These are phyloP conservation scores for Rhabdomys dilectus DNA, from an alignment of 2,113 vertebrate genomes.

Conservation along the genomic window DNA sequence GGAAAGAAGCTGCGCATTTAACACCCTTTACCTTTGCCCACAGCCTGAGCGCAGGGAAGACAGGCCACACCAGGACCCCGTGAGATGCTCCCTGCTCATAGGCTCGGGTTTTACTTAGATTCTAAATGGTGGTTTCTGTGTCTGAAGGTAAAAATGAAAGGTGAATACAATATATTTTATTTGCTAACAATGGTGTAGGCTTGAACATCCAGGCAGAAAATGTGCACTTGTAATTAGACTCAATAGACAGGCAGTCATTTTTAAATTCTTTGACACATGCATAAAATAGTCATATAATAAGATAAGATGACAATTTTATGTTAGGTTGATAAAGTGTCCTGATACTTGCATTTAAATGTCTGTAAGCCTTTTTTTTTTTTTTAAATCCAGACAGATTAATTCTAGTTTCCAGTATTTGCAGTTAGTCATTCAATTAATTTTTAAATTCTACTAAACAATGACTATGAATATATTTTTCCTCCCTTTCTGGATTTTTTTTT, in stretches of 20 bases:
- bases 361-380: constrained; percentile 87
- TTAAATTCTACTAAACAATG: constrained; percentile 87
- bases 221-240: constrained; percentile 90
- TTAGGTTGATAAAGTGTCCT: constrained; percentile 91
- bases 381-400: constrained; percentile 89
- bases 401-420: constrained; percentile 90
- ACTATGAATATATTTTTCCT: constrained; percentile 58
- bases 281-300: constrained; percentile 93
- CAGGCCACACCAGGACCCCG: neutral
- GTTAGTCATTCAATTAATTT: constrained; percentile 90
- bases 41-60: too few relatives aligned
- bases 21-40: neutral
- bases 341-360: constrained; percentile 92
- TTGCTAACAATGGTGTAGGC: constrained; percentile 90
- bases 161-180: constrained; percentile 88
- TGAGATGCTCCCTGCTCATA: constrained; percentile 16
- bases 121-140: constrained; percentile 85
- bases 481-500: neutral
- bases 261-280: constrained; percentile 92
- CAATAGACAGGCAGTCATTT: constrained; percentile 91
- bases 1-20: neutral
- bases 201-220: constrained; percentile 89
- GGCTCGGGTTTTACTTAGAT: constrained; percentile 29
- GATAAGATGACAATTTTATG: constrained; percentile 92
- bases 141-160: constrained; percentile 87